phyloP scores from a whole-genome alignment of 1,140 invertebrate species.

The Macrosteles quadrilineatus region DNA sequence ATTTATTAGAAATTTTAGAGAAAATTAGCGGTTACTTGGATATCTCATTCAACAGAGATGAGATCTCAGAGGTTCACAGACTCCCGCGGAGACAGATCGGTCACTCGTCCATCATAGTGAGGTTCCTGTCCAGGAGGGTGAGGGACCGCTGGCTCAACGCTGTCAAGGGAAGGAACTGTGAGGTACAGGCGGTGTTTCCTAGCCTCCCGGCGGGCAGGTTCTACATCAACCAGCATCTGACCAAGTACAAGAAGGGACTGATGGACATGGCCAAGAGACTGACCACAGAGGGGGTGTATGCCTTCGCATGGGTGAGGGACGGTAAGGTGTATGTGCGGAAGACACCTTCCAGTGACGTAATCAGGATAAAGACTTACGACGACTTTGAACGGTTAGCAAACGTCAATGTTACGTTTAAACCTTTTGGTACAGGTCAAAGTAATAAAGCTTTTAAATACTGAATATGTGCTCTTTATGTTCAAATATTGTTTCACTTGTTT shows the following conservation, averaged over 20 bases:
- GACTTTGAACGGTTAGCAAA: background rate
- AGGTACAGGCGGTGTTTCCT: background rate
- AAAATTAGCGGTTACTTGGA: background rate
- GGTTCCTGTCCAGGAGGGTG: background rate
- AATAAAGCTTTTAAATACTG: too few species aligned
- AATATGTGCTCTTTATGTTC: too few species aligned
- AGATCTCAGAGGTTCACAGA: background rate
- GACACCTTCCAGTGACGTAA: background rate
- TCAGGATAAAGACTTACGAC: background rate
- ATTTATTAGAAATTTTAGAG: background rate
- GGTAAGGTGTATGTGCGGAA: background rate
- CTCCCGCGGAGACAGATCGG: background rate
- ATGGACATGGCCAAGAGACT: conserved; percentile 2
- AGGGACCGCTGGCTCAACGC: background rate
- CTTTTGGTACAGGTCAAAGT: too few species aligned
- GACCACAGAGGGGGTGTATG: background rate
- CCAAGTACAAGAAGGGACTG: background rate
- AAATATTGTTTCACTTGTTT: too few species aligned
- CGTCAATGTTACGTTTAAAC: too few species aligned
- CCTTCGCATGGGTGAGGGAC: background rate
- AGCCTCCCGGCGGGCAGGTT: background rate
- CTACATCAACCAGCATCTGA: background rate
- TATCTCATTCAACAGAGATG: background rate
- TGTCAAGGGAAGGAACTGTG: background rate
- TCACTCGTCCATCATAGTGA: background rate